Conservation (phyloP, 2,797 vertebrate genomes). For the Prionace glauca region DNA sequence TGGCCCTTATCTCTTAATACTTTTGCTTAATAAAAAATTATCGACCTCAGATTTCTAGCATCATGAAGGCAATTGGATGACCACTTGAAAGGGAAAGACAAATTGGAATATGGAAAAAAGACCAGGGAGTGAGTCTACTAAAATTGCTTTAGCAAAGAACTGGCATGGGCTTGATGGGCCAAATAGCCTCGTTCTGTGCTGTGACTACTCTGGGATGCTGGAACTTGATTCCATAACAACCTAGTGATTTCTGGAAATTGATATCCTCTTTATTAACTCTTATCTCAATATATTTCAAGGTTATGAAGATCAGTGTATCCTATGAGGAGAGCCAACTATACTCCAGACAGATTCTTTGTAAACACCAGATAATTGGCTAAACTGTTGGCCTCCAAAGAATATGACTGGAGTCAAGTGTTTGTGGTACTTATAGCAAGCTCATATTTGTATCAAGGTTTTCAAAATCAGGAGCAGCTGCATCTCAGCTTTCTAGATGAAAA, state of each 20-base stretch:
- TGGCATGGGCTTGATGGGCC: no score
- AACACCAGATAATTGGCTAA: not conserved
- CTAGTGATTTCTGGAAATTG: not conserved
- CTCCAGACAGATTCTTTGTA: not conserved
- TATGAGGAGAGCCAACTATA: not conserved
- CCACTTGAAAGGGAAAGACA: no score
- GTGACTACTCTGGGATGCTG: no score
- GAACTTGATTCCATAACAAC: not conserved
- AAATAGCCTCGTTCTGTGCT: no score
- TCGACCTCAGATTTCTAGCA: no score
- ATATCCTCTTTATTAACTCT: not conserved
- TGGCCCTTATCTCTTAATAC: no score
- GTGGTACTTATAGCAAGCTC: not conserved
- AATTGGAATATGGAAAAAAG: no score
- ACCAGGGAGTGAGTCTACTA: no score
- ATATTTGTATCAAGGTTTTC: not conserved
- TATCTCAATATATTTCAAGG: not conserved
- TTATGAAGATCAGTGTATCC: not conserved
- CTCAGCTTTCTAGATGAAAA: not conserved
- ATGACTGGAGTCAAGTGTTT: not conserved
- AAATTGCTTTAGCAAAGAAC: no score
- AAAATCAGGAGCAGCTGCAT: not conserved
- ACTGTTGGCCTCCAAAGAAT: not conserved
- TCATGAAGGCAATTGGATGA: no score
- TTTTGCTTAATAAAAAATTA: no score